Base-by-base conservation (phyloP, 1,140 invertebrate genomes). In the Drosophila burlai region DNA sequence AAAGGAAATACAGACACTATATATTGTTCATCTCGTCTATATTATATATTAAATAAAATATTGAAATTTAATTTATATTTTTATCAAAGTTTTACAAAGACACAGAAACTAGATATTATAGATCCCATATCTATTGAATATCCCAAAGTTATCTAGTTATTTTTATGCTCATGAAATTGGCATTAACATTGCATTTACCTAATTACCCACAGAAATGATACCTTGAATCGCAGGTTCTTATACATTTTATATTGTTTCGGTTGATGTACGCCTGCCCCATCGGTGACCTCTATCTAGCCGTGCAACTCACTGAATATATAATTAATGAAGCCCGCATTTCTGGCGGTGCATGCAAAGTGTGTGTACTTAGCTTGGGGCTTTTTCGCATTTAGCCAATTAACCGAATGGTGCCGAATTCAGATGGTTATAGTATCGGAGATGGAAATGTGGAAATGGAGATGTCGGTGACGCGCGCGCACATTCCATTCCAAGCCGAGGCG, bases 341-440 rank as follows among this genome's bases (percentile, higher is more conserved):
- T 55, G 16, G 3, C 31, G 15, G 67, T 71, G 67, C 69, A 72
- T 73, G 66, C 63, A 69, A 69, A 69, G 66, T 69, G 66, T 52
- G 69, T 50, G 63, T 63, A 55, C 52, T 68, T 67, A 26, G 77
- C 59, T 47, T 73, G 55, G 60, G 61, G 36, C 54, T 26, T n/a
- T n/a, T 74, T 73, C 68, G 68, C 46, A 52, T 74, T 73, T 74
- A 73, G 71, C 81, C 81, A 87, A 87, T 87, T 87, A 87, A 89
- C 69, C 36, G 46, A 84, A 89, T 72, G 72, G 82, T 76, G 76
- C 83, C 83, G 80, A 86, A 86, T 83, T 83, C 62, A 69, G 49
- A 36, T 46, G 50, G 18, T 21, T 42, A 26, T 36, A 43, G 72
- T 38, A 34, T 60, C 75, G 72, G 55, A 49, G 47, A 61, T 60